Base-by-base conservation (phyloP, 2,113 vertebrate genomes). In the Neodontobutis hainanensis region DNA sequence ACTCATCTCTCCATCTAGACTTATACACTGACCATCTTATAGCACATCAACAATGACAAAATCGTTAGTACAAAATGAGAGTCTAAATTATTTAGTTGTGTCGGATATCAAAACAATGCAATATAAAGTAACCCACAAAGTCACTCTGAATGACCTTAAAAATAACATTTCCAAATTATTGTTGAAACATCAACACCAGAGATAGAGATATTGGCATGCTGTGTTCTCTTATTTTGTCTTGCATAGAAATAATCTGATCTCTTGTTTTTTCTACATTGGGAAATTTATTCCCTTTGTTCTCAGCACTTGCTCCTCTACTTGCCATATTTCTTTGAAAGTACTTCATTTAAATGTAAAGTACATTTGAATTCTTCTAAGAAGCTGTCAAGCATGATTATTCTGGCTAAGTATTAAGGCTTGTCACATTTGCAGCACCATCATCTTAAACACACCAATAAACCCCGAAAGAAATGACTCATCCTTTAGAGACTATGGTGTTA, bases 361-460 rank as follows among this genome's bases (percentile, higher is more conserved):
- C 66, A 10, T 5, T 38, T 42, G 27, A 9, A 3, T n/a, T n/a
- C n/a, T 38, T 61, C 16, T 57, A 32, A 3, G 40, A 1, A 46
- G 46, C 16, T 67, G 65, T 59, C 42, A 44, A 43, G 42, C 19
- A 49, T 36, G 16, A 71, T 67, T 61, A 57, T 14, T 6, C 5
- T 8, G 14, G n/a, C n/a, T 35, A 68, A 11, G 5, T 52, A 35
- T 52, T 11, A 5, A 53, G 46, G 40, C 15, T 40, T 2, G 4
- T n/a, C 5, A 44, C 35, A 49, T 56, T 19, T 63, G 3, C n/a
- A 14, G 19, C 48, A 46, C 12, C 34, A 38, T 5, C 19, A 4
- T 16, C 8, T 9, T 40, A 11, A 62, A 49, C 6, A 34, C 14
- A 2, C 4, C 44, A 42, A 16, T 19, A 59, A 52, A 42, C 27